Evolutionary conservation across 2,797 vertebrate species (phyloP).

Genomic region (Hypotaenidia okinawae): DNA sequence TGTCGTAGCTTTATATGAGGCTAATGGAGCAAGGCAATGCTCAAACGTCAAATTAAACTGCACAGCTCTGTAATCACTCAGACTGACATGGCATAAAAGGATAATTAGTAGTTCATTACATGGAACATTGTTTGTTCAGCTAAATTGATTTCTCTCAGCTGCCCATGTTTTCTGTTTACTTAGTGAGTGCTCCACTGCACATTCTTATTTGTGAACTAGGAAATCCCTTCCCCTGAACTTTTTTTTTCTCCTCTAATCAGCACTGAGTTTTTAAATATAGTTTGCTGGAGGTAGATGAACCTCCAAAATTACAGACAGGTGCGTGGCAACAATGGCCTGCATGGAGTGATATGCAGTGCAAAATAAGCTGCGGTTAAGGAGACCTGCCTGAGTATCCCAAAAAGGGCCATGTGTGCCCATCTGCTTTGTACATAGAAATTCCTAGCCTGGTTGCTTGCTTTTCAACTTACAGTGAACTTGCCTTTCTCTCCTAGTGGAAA

Average conservation of each 20-base stretch:
- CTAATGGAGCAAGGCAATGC: slow-evolving; percentile 87
- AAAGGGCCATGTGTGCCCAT: slow-evolving; percentile 51
- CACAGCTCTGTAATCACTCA: slow-evolving; percentile 85
- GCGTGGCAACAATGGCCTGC: slow-evolving; percentile 73
- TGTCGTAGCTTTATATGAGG: slow-evolving; percentile 83
- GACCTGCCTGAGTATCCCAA: slow-evolving; percentile 65
- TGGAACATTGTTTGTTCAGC: slow-evolving; percentile 90
- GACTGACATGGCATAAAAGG: slow-evolving; percentile 90
- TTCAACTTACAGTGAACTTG: slow-evolving; percentile 77
- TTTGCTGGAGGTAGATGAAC: slow-evolving; percentile 77
- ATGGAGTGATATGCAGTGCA: slow-evolving; percentile 69
- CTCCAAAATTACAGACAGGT: slow-evolving; percentile 83
- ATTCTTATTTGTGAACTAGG: slow-evolving; percentile 83
- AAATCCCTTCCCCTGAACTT: slow-evolving; percentile 82
- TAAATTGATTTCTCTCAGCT: slow-evolving; percentile 91
- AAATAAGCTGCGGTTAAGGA: slow-evolving; percentile 74
- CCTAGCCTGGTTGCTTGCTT: slow-evolving; percentile 79
- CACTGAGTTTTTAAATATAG: slow-evolving; percentile 74
- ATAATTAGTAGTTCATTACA: slow-evolving; percentile 92
- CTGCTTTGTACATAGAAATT: slow-evolving; percentile 78
- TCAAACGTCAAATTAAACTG: slow-evolving; percentile 84
- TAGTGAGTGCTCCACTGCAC: slow-evolving; percentile 81
- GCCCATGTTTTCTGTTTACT: slow-evolving; percentile 87
- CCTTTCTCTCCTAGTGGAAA: slow-evolving; percentile 4
- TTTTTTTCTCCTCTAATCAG: slow-evolving; percentile 66